These are phyloP conservation scores for Chrysoperla carnea DNA, from an alignment of 1,140 invertebrate species.

Conservation along the genomic window DNA sequence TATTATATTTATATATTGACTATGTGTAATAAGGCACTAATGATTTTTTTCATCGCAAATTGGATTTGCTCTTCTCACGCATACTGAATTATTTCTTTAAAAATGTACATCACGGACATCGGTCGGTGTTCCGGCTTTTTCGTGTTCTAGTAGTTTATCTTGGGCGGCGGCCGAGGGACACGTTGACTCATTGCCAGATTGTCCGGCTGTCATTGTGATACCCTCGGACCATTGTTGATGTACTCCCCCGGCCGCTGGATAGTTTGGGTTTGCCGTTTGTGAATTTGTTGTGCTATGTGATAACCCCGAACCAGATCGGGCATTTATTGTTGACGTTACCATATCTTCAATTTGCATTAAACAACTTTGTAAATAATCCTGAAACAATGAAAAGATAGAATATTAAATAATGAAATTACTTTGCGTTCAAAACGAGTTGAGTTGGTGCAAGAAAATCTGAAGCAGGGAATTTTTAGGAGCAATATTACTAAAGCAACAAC, in stretches of 20 bases:
- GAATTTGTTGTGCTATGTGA: constrained; percentile 4
- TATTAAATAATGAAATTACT: constrained; percentile 3
- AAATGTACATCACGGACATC: constrained; percentile 61
- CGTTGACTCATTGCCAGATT: constrained; percentile 40
- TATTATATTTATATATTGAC: constrained; percentile 1
- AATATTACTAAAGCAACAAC: too few relatives aligned
- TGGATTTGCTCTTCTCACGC: too few relatives aligned
- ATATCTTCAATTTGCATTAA: constrained; percentile 56
- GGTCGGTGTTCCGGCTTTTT: constrained; percentile 60
- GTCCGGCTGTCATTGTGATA: constrained; percentile 16
- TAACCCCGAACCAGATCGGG: constrained; percentile 7
- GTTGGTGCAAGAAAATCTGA: too few relatives aligned
- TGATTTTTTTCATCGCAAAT: constrained; percentile 2
- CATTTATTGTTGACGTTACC: constrained; percentile 33
- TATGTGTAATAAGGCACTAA: constrained; percentile 1
- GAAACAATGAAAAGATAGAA: constrained; percentile 20
- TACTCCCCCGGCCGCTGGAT: constrained; percentile 8
- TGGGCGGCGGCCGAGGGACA: constrained; percentile 32
- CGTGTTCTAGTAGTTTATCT: constrained; percentile 37
- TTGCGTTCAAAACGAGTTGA: too few relatives aligned
- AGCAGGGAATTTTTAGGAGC: too few relatives aligned
- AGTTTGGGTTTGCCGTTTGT: background rate
- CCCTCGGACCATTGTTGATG: constrained; percentile 18
- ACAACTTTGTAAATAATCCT: constrained; percentile 58
- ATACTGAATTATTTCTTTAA: constrained; percentile 19